phyloP scores from a whole-genome alignment of 2,113 vertebrate genomes.

The Casuarius casuarius region DNA sequence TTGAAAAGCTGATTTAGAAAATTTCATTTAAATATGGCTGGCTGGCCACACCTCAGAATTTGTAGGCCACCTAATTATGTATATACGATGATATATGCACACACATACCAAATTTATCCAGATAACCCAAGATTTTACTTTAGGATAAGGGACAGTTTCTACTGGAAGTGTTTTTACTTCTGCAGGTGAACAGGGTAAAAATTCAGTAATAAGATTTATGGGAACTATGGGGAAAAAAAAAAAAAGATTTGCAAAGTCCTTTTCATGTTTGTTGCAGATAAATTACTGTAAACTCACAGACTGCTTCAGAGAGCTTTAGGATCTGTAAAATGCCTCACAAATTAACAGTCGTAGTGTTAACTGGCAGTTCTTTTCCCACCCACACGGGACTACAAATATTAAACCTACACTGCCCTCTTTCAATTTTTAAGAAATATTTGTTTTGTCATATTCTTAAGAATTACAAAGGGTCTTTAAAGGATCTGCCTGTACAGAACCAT shows the following conservation, averaged over 20 bases:
- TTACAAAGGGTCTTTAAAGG: neutral
- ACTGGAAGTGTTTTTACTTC: neutral
- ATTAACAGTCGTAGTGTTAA: conserved; percentile 41
- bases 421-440: neutral
- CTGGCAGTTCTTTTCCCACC: conserved; percentile 52
- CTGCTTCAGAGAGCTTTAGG: conserved; percentile 26
- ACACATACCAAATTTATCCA: neutral
- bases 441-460: neutral
- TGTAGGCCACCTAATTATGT: neutral
- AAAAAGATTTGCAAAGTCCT: neutral
- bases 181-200: neutral
- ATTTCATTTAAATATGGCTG: neutral
- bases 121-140: neutral
- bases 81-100: neutral
- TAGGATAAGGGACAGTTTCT: neutral
- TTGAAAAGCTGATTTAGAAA: neutral
- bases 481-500: neutral
- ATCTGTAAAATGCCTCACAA: neutral
- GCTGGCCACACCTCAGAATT: neutral
- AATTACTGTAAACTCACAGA: conserved; percentile 9
- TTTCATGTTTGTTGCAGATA: conserved; percentile 22
- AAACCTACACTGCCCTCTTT: neutral
- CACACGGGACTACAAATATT: conserved; percentile 55
- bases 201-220: neutral
- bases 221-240: neutral